Evolutionary conservation across 2,113 vertebrate species (phyloP).

Genomic region (Phodopus roborovskii): DNA sequence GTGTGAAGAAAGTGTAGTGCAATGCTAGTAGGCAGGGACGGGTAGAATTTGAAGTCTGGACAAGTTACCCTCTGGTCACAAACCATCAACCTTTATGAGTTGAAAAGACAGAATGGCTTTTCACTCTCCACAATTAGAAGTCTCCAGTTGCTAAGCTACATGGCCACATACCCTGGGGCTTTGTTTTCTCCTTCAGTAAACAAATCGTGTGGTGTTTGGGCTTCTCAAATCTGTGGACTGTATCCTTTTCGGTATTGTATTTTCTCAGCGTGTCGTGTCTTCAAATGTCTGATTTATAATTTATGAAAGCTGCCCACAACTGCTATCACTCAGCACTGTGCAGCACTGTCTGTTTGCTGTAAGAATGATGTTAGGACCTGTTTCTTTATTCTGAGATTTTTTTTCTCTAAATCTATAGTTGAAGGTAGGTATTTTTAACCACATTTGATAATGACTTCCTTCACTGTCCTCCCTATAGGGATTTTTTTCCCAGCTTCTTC

Average conservation of each 20-base stretch:
- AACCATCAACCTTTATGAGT: neutral
- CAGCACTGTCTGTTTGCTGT: neutral
- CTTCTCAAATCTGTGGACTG: conserved; percentile 31
- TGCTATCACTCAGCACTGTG: neutral
- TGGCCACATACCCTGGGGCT: neutral
- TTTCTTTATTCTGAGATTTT: neutral
- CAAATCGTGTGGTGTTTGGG: conserved; percentile 14
- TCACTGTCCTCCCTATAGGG: neutral
- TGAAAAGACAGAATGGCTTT: conserved; percentile 44
- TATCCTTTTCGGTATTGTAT: conserved; percentile 5
- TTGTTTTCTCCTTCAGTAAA: conserved; percentile 46
- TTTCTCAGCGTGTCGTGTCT: neutral
- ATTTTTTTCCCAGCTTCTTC: neutral
- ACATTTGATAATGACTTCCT: neutral
- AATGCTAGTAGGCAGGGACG: neutral
- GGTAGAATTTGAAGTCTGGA: neutral
- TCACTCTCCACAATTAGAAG: conserved; percentile 18
- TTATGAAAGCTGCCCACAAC: neutral
- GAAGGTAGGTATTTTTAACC: neutral
- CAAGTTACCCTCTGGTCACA: conserved; percentile 38
- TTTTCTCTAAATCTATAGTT: conserved; percentile 1
- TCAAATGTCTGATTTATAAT: conserved; percentile 55
- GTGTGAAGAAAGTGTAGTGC: neutral
- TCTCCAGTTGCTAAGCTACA: conserved; percentile 15
- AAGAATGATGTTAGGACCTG: neutral